These are phyloP conservation scores for Sarcophilus harrisii DNA, from an alignment of 2,797 vertebrate genomes.

Conservation along the genomic window DNA sequence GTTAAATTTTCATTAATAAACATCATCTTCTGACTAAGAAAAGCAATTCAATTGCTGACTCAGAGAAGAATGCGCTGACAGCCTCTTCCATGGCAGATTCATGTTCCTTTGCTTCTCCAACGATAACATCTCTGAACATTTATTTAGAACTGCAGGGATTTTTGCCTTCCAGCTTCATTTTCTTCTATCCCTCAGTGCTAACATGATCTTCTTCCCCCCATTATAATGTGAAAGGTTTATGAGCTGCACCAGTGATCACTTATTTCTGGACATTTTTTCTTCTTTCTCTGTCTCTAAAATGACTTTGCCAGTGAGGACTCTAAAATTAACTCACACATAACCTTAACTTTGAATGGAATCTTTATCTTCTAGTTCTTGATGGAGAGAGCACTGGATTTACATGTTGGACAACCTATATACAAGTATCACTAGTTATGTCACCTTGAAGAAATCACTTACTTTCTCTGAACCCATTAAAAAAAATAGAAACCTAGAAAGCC, in stretches of 20 bases:
- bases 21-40: neutral
- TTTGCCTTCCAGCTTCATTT: neutral
- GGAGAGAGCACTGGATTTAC: neutral
- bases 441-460: neutral
- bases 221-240: neutral
- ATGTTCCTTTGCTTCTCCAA: neutral
- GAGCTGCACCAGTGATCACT: neutral
- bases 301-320: neutral
- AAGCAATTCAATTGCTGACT: neutral
- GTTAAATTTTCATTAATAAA: constrained; percentile 6
- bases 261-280: neutral
- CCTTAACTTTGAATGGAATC: neutral
- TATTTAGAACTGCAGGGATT: neutral
- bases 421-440: neutral
- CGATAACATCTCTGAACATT: neutral
- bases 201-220: neutral
- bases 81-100: neutral
- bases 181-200: neutral
- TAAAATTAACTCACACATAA: neutral
- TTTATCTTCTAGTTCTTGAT: neutral
- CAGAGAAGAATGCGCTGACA: neutral
- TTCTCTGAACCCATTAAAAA: neutral
- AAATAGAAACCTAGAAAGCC: neutral
- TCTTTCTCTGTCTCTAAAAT: neutral
- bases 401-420: neutral